phyloP scores from a whole-genome alignment of 2,113 vertebrate genomes.

The Semicossyphus pulcher region DNA sequence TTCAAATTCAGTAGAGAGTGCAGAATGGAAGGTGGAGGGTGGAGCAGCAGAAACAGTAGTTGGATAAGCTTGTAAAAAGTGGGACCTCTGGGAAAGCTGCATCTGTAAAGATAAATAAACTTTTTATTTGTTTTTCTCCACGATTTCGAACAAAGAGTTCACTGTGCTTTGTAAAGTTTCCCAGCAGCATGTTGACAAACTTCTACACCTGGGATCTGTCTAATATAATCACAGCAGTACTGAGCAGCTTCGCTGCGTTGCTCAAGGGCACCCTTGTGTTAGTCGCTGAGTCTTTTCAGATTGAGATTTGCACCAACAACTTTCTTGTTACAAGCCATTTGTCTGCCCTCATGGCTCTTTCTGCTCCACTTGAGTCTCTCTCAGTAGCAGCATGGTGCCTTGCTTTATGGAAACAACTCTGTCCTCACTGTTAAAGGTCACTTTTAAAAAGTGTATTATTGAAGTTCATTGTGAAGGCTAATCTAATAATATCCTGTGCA shows the following conservation, averaged over 20 bases:
- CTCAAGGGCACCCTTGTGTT: constrained; percentile 25
- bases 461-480: neutral
- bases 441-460: neutral
- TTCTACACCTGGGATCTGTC: neutral
- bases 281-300: constrained; percentile 25
- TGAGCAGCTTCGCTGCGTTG: constrained; percentile 14
- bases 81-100: constrained; percentile 5
- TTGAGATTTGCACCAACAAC: constrained; percentile 37
- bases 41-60: neutral
- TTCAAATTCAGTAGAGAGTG: constrained; percentile 2
- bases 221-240: constrained; percentile 18
- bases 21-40: neutral
- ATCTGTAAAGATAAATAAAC: constrained; percentile 7
- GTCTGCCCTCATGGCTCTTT: neutral
- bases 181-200: constrained; percentile 10
- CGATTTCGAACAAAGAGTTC: neutral
- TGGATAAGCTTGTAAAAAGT: constrained; percentile 20
- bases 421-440: neutral
- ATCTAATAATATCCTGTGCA: neutral
- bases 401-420: neutral
- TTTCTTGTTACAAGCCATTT: constrained; percentile 42
- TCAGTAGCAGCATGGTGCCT: neutral
- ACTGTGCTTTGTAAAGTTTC: neutral
- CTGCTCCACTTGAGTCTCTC: constrained; percentile 18
- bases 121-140: constrained; percentile 8